Conservation (phyloP, 1,140 invertebrate species). For the Vanessa atalanta region DNA sequence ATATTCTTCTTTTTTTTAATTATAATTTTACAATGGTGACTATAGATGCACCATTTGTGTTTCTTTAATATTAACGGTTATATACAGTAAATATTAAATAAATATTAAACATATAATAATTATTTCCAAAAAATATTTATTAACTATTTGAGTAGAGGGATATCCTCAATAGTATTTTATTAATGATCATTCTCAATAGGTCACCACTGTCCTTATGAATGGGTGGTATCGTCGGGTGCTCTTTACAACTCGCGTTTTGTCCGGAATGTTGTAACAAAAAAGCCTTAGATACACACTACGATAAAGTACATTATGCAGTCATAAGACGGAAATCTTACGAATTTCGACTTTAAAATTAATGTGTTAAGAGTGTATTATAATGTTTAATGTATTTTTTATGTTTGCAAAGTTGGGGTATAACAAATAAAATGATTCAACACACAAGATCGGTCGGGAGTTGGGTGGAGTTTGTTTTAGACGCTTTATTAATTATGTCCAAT, state of each 20-base stretch:
- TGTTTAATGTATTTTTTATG: constrained; percentile 15
- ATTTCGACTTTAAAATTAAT: constrained; percentile 42
- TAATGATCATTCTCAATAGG: constrained; percentile 75
- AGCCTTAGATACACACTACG: constrained; percentile 75
- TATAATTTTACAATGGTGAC: not conserved
- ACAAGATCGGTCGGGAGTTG: constrained; percentile 69
- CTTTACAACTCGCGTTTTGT: constrained; percentile 80
- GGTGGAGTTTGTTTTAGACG: constrained; percentile 75
- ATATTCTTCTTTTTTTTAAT: not conserved
- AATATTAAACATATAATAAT: not conserved
- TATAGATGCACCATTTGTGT: too few species aligned
- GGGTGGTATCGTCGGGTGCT: constrained; percentile 78
- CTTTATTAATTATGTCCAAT: constrained; percentile 80
- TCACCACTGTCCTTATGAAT: constrained; percentile 78
- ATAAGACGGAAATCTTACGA: constrained; percentile 28
- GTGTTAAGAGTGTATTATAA: constrained; percentile 31
- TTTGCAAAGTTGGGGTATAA: constrained; percentile 44
- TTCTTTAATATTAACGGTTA: too few species aligned
- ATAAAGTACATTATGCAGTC: constrained; percentile 53
- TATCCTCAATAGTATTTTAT: constrained; percentile 55
- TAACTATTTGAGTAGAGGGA: constrained; percentile 19
- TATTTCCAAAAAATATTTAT: not conserved
- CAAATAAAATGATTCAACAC: constrained; percentile 71
- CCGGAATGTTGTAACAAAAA: constrained; percentile 79
- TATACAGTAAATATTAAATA: too few species aligned